phyloP scores from a whole-genome alignment of 1,140 invertebrate species.

The Sitodiplosis mosellana region DNA sequence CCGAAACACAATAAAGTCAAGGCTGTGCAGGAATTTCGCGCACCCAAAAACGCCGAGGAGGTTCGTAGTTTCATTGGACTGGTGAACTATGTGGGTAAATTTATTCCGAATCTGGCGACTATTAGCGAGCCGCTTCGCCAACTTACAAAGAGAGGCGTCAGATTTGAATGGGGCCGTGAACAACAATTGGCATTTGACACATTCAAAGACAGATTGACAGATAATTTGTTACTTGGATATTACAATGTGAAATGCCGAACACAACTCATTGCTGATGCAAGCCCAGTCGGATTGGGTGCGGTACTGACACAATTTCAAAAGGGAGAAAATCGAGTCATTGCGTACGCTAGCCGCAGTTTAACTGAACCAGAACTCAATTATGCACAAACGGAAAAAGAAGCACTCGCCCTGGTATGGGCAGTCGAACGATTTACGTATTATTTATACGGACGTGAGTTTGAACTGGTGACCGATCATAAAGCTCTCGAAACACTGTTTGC shows the following conservation, averaged over 20 bases:
- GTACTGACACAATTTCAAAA: constrained; percentile 13
- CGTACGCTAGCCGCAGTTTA: constrained; percentile 12
- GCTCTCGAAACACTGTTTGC: constrained; percentile 9
- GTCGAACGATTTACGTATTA: too few relatives aligned
- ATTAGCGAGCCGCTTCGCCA: constrained; percentile 11
- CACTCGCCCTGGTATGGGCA: constrained; percentile 12
- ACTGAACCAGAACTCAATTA: constrained; percentile 20
- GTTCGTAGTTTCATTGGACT: too few relatives aligned
- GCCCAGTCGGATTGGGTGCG: too few relatives aligned
- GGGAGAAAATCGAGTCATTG: not conserved
- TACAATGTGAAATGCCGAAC: constrained; percentile 10
- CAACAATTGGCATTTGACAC: constrained; percentile 6
- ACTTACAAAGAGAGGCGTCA: constrained; percentile 7
- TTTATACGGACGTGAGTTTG: too few relatives aligned
- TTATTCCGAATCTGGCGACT: constrained; percentile 12
- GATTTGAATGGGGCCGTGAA: constrained; percentile 4
- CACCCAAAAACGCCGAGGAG: too few relatives aligned
- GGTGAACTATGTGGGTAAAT: too few relatives aligned
- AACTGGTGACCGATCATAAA: constrained; percentile 20
- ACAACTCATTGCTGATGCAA: too few relatives aligned
- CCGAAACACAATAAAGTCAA: constrained; percentile 7
- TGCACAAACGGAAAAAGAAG: constrained; percentile 23
- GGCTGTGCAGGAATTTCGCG: constrained; percentile 7
- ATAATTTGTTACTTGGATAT: constrained; percentile 8
- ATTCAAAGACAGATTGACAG: constrained; percentile 7